Evolutionary conservation across 2,888 invertebrate species (phyloP).

Genomic region (Eilema griseolum): DNA sequence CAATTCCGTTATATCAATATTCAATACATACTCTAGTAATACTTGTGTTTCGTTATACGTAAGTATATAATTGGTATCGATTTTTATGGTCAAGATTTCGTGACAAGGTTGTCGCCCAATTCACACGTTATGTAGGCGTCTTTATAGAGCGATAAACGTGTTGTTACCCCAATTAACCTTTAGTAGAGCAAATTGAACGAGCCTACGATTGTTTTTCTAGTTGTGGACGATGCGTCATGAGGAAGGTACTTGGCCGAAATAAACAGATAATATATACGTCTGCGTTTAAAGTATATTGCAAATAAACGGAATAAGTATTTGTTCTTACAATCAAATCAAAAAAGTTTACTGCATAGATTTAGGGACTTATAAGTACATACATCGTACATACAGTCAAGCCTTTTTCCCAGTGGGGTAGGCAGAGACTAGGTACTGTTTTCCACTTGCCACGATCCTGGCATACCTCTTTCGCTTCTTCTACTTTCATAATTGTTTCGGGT

Average conservation of each 20-base stretch:
- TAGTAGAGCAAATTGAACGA: slow-evolving; percentile 43
- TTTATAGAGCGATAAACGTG: slow-evolving; percentile 35
- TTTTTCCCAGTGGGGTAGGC: too few species aligned
- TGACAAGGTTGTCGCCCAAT: slow-evolving; percentile 38
- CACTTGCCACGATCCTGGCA: too few species aligned
- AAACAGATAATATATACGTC: not conserved
- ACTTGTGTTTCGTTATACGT: not conserved
- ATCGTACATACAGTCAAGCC: too few species aligned
- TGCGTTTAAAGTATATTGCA: not conserved
- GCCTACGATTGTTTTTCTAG: slow-evolving; percentile 22
- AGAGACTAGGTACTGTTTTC: too few species aligned
- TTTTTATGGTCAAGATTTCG: slow-evolving; percentile 37
- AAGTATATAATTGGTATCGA: slow-evolving; percentile 21
- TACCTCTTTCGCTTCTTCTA: too few species aligned
- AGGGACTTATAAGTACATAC: too few species aligned
- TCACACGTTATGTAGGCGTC: slow-evolving; percentile 28
- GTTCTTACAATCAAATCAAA: not conserved
- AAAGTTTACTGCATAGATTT: not conserved
- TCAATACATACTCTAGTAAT: not conserved
- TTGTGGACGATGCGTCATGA: slow-evolving; percentile 15
- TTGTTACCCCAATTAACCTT: slow-evolving; percentile 43
- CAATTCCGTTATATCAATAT: too few species aligned
- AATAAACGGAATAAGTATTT: not conserved
- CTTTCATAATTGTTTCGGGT: too few species aligned
- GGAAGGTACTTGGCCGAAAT: not conserved